Evolutionary conservation across 2,113 vertebrate species (phyloP), one percentile per base, ranked within the genome.

Genomic region (Eurystomus gularis): DNA sequence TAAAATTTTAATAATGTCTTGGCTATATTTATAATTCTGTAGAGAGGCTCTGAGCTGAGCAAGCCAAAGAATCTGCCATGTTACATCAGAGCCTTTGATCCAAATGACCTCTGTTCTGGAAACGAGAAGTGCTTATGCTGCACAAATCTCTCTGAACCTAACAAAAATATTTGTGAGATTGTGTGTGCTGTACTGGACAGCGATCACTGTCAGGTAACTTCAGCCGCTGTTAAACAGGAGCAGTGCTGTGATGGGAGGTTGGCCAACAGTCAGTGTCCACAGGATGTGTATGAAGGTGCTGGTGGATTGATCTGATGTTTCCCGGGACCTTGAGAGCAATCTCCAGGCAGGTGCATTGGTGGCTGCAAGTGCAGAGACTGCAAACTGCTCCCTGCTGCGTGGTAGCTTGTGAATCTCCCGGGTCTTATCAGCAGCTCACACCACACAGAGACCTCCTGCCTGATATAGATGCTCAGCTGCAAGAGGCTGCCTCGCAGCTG

Each of bases 1-100:
- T 95, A 94, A 94, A 89, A 60, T 92, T 69, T 95, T 96, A 97
- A 97, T 93, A 95, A 97, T n/a, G 25, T 79, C 86, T 79, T 1
- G 0, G 24, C n/a, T 85, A 37, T 95, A 89, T 94, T 94, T 97
- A 33, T 89, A 94, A 84, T 89, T 94, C 84, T 49, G 9, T 40
- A 60, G 52, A 75, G 60, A 88, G 49, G n/a, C 84, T 80, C 35
- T 61, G 66, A 96, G 60, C 64, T 66, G 62, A 78, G 70, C 1
- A 4, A 90, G 26, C 57, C 42, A 80, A 90, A 86, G 68, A 78
- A 62, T 44, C 46, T 81, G 46, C 68, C 5, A 3, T 12, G 57
- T 92, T 95, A 58, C 82, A 94, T 87, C 73, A 94, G 75, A 96
- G 66, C 46, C 77, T 94, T 96, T 92, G 62, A 94, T 94, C 93